These are phyloP conservation scores for Corythaixoides concolor DNA, from an alignment of 2,113 vertebrate species.

Conservation along the genomic window DNA sequence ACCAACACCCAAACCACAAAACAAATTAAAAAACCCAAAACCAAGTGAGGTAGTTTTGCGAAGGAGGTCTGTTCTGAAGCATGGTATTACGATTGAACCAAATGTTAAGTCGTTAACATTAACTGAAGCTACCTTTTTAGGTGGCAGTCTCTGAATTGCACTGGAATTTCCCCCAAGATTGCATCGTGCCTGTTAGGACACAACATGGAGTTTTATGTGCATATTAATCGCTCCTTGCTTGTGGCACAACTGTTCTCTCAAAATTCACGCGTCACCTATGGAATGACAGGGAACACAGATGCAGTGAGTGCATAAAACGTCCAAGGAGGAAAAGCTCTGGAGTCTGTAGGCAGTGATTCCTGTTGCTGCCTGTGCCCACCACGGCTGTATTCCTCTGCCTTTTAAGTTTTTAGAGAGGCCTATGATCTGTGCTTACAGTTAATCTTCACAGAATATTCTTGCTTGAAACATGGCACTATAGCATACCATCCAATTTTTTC, in stretches of 20 bases:
- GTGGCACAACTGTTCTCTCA: neutral
- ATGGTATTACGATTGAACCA: neutral
- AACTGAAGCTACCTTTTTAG: neutral
- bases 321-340: neutral
- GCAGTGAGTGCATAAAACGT: neutral
- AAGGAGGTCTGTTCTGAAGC: neutral
- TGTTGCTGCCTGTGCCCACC: neutral
- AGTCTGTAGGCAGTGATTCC: neutral
- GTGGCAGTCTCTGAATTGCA: neutral
- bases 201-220: neutral
- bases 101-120: neutral
- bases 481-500: neutral
- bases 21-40: neutral
- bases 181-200: rapidly evolving
- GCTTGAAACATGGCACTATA: neutral
- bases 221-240: neutral
- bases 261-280: rapidly evolving
- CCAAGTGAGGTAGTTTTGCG: neutral
- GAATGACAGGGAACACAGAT: neutral
- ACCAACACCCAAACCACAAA: no score
- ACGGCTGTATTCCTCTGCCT: neutral
- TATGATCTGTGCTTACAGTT: neutral
- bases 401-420: neutral
- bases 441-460: neutral
- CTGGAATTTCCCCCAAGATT: neutral